These are phyloP conservation scores for Metridium senile DNA, from an alignment of 92 coral and sea anemone species.

Conservation along the genomic window DNA sequence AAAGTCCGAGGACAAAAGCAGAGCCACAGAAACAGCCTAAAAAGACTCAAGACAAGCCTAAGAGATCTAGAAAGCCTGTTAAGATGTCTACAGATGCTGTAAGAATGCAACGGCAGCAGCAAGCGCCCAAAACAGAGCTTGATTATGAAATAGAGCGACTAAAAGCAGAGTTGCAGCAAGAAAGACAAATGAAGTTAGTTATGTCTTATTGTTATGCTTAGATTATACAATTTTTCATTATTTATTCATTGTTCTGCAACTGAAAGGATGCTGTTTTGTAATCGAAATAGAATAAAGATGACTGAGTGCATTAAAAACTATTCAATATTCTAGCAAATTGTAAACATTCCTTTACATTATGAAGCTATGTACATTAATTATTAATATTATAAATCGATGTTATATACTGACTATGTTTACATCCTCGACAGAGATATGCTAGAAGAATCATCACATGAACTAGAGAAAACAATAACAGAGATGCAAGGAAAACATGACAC, in stretches of 20 bases:
- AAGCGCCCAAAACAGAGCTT: constrained; percentile 82
- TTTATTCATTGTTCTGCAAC: not conserved
- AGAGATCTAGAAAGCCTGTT: constrained; percentile 21
- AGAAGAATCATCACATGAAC: constrained; percentile 89
- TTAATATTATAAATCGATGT: no score
- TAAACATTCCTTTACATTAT: not conserved
- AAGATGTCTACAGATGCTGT: constrained; percentile 52
- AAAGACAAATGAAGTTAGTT: constrained; percentile 94
- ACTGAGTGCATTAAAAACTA: no score
- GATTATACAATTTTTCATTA: not conserved
- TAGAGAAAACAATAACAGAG: constrained; percentile 78
- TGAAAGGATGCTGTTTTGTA: not conserved
- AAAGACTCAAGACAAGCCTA: constrained; percentile 41
- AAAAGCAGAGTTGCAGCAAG: constrained; percentile 95
- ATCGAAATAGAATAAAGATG: not conserved
- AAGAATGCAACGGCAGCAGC: constrained; percentile 59
- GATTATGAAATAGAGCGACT: constrained; percentile 94
- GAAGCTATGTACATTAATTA: not conserved
- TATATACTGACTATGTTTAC: not conserved
- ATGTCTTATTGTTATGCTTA: not conserved
- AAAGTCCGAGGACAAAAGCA: not conserved
- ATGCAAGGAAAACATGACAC: constrained; percentile 71
- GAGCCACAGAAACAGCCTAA: constrained; percentile 33
- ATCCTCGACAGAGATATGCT: constrained; percentile 75
- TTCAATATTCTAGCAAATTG: no score